A percentile compares a stretch with the other conserved stretches of the same genome.
Evolutionary conservation across 2,888 invertebrate genomes (phyloP).

Genomic region (Thera obeliscata): DNA sequence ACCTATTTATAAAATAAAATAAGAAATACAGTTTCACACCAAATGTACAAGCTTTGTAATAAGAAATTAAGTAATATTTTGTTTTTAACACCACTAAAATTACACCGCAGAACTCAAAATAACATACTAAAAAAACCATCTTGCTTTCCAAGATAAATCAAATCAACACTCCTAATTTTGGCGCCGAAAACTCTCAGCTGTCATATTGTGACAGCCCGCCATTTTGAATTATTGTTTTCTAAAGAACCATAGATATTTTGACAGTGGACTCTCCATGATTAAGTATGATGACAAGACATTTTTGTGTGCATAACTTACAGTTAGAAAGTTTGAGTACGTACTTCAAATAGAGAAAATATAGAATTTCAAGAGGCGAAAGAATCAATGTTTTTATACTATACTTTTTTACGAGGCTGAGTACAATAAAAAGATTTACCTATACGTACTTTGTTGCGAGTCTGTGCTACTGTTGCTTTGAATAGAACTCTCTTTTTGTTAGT

Average conservation of each 20-base stretch:
- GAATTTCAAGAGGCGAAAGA: conserved; percentile 8
- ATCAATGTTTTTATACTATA: conserved; percentile 15
- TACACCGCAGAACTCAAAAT: too few species aligned
- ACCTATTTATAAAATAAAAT: too few species aligned
- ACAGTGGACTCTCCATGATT: conserved; percentile 38
- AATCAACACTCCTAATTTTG: conserved; percentile 2
- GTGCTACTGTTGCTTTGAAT: too few species aligned
- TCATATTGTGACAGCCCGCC: conserved; percentile 34
- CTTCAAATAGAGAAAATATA: conserved; percentile 25
- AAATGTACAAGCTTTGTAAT: too few species aligned
- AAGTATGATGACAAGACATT: conserved; percentile 37
- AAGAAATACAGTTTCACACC: too few species aligned
- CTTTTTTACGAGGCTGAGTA: too few species aligned
- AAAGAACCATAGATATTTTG: conserved; percentile 37
- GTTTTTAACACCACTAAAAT: too few species aligned
- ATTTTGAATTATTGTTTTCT: conserved; percentile 40
- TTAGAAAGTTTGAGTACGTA: conserved; percentile 25
- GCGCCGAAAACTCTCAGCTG: conserved; percentile 21
- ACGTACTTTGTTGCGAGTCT: too few species aligned
- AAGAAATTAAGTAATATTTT: too few species aligned
- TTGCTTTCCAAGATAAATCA: background rate
- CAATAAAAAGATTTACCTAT: too few species aligned
- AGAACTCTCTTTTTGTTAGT: too few species aligned
- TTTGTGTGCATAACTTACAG: conserved; percentile 22
- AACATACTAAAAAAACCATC: too few species aligned